Conservation (phyloP, 1,140 invertebrate genomes). For the Drosophila ananassae region DNA sequence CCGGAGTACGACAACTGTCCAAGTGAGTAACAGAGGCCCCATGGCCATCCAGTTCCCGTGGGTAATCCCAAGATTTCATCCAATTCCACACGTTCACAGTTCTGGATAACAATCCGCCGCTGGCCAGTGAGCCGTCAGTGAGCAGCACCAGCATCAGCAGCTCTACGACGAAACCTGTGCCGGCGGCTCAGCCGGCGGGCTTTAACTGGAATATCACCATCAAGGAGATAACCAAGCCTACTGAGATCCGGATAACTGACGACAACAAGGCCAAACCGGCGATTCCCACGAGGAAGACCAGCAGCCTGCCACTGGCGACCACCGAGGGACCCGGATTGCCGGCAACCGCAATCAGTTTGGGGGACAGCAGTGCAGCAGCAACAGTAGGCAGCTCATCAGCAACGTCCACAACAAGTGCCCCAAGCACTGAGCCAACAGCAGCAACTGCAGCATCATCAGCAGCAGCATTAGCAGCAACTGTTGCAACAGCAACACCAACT, state of each 20-base stretch:
- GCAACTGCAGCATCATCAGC: constrained; percentile 17
- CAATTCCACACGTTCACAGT: constrained; percentile 30
- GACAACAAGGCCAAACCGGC: constrained; percentile 74
- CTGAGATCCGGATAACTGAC: constrained; percentile 82
- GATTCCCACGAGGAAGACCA: constrained; percentile 57
- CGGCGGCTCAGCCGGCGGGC: constrained; percentile 45
- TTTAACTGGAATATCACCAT: constrained; percentile 82
- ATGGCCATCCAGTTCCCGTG: not conserved
- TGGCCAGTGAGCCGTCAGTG: constrained; percentile 39
- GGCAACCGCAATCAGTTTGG: constrained; percentile 1
- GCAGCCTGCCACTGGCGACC: constrained; percentile 9
- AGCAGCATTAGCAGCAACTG: constrained; percentile 42
- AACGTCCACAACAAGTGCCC: constrained; percentile 13
- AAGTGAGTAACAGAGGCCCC: constrained; percentile 84
- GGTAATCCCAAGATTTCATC: not conserved
- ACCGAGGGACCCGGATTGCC: constrained; percentile 36
- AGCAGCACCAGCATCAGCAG: constrained; percentile 20
- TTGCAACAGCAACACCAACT: constrained; percentile 15
- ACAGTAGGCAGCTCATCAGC: constrained; percentile 1
- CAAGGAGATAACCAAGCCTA: constrained; percentile 83
- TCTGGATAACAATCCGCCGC: constrained; percentile 66
- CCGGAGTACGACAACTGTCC: constrained; percentile 92
- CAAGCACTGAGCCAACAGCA: constrained; percentile 17
- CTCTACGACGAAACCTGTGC: constrained; percentile 39
- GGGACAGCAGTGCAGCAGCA: constrained; percentile 20